Evolutionary conservation across 2,888 invertebrate species (phyloP).

Genomic region (Caenorhabditis sp.): DNA sequence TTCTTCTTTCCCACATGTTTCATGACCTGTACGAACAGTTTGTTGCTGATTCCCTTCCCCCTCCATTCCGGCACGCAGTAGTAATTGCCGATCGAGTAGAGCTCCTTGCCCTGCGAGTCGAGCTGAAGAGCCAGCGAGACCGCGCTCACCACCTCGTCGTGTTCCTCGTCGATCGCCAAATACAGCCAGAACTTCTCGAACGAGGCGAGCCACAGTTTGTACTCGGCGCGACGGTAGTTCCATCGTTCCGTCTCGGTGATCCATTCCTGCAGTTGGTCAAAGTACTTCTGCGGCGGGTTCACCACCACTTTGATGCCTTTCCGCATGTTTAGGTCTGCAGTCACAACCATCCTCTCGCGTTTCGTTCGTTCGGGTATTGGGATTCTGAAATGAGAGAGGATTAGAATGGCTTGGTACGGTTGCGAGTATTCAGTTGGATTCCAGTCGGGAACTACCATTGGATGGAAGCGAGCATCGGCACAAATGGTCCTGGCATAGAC

Average conservation of each 20-base stretch:
- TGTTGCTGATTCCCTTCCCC: conserved; percentile 55
- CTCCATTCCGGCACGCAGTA: conserved; percentile 58
- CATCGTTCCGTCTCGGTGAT: conserved; percentile 53
- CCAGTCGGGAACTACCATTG: conserved; percentile 33
- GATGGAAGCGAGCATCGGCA: conserved; percentile 29
- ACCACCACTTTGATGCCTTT: conserved; percentile 54
- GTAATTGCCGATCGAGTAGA: conserved; percentile 55
- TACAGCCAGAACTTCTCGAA: conserved; percentile 56
- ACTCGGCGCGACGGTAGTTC: conserved; percentile 49
- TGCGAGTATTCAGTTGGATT: conserved; percentile 16
- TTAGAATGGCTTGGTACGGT: neutral
- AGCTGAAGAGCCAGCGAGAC: conserved; percentile 37
- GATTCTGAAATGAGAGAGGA: conserved; percentile 21
- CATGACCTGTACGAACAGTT: conserved; percentile 50
- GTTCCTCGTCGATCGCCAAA: conserved; percentile 49
- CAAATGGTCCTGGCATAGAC: conserved; percentile 57
- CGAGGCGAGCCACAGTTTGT: conserved; percentile 39
- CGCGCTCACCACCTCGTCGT: conserved; percentile 37
- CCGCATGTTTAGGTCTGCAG: conserved; percentile 41
- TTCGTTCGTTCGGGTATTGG: conserved; percentile 28
- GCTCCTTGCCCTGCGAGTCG: conserved; percentile 15
- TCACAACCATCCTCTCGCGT: conserved; percentile 34
- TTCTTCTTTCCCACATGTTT: conserved; percentile 47
- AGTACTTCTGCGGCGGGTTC: conserved; percentile 44
- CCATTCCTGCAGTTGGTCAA: conserved; percentile 49